phyloP scores from a whole-genome alignment of 2,888 invertebrate genomes.

The Papilio gigon region DNA sequence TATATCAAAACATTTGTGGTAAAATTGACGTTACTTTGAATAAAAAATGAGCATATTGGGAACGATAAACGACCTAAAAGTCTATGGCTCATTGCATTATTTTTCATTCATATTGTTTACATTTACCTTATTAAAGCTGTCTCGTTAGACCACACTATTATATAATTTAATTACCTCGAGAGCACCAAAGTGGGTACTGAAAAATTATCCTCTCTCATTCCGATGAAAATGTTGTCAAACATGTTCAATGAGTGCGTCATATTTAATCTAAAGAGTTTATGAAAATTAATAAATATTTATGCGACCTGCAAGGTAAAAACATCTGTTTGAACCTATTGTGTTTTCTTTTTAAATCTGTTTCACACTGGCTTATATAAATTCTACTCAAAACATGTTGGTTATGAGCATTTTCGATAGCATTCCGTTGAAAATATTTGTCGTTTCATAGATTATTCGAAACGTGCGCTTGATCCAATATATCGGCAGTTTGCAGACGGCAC shows the following conservation, averaged over 20 bases:
- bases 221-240: conserved; percentile 26
- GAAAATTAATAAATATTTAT: neutral
- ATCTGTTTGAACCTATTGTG: neutral
- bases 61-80: no score
- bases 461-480: conserved; percentile 26
- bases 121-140: neutral
- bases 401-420: neutral
- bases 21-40: no score
- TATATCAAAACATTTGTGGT: no score
- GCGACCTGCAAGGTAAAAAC: neutral
- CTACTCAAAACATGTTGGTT: neutral
- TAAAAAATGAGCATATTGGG: no score
- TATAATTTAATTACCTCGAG: conserved; percentile 36
- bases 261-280: neutral
- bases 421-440: conserved; percentile 3
- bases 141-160: conserved; percentile 28
- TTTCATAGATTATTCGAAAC: conserved; percentile 3
- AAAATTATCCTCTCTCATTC: conserved; percentile 23
- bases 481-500: conserved; percentile 21
- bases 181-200: conserved; percentile 32
- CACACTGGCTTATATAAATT: neutral
- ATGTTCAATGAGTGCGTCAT: conserved; percentile 3
- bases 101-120: neutral
- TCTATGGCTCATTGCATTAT: no score
- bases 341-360: neutral